A percentile compares a stretch with the other conserved stretches of the same genome.
Evolutionary conservation across 2,888 invertebrate species (phyloP).

Genomic region (Globia sparganii): DNA sequence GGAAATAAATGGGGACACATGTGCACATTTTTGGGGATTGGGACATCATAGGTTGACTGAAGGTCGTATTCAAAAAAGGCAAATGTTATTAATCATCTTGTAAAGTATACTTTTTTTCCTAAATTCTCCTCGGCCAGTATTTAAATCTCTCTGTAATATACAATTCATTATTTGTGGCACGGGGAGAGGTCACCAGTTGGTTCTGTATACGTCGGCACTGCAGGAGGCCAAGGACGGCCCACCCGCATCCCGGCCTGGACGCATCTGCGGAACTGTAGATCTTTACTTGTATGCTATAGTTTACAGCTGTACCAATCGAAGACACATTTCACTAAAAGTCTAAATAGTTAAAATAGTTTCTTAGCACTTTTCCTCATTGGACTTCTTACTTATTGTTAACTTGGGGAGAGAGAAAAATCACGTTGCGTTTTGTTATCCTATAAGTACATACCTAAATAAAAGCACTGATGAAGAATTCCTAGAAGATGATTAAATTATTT

Average conservation of each 20-base stretch:
- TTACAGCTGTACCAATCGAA: background rate
- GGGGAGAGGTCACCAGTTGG: constrained; percentile 37
- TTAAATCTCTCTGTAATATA: constrained; percentile 10
- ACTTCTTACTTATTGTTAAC: background rate
- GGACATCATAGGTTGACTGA: background rate
- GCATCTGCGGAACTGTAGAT: constrained; percentile 6
- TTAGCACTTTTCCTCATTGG: background rate
- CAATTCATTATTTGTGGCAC: constrained; percentile 18
- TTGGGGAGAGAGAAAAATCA: background rate
- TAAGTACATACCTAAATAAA: too few species aligned
- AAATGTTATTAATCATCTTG: background rate
- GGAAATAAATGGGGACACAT: background rate
- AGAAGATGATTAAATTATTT: background rate
- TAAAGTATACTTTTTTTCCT: background rate
- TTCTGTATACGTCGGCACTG: constrained; percentile 37
- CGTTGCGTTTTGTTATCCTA: background rate
- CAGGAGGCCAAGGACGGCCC: constrained; percentile 47
- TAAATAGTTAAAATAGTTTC: background rate
- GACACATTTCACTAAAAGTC: background rate
- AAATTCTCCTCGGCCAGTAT: background rate
- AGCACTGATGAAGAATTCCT: background rate
- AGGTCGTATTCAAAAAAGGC: background rate
- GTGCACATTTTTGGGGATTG: background rate
- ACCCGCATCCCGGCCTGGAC: constrained; percentile 32
- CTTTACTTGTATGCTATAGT: background rate